Evolutionary conservation across 2,888 invertebrate species (phyloP).

Genomic region (Ormia ochracea): DNA sequence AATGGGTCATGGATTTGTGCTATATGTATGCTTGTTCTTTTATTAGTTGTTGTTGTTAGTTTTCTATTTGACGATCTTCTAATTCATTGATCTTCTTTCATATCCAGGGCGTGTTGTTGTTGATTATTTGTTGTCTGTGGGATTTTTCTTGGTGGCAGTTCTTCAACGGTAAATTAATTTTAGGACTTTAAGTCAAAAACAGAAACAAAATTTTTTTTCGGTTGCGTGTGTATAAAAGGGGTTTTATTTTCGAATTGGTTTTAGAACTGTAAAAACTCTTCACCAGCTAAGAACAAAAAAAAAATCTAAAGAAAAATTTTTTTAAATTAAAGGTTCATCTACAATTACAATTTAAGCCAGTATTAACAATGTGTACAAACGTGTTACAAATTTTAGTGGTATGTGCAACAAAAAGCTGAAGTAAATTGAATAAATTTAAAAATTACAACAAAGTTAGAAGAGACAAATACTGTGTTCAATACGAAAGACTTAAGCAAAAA

Average conservation of each 20-base stretch:
- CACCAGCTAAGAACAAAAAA: slow-evolving; percentile 41
- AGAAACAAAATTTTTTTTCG: not conserved
- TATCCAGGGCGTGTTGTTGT: not conserved
- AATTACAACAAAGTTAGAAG: not conserved
- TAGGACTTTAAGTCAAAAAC: slow-evolving; percentile 21
- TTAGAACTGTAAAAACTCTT: slow-evolving; percentile 48
- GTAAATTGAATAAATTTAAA: not conserved
- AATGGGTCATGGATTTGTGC: slow-evolving; percentile 41
- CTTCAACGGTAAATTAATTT: slow-evolving; percentile 53
- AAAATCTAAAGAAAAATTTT: not conserved
- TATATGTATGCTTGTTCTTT: slow-evolving; percentile 27
- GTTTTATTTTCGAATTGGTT: not conserved
- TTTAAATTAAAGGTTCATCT: not conserved
- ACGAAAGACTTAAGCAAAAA: slow-evolving; percentile 8
- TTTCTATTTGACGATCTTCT: slow-evolving; percentile 33
- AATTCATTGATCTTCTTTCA: slow-evolving; percentile 36
- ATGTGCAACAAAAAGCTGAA: slow-evolving; percentile 35
- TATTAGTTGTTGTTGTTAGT: slow-evolving; percentile 23
- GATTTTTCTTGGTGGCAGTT: slow-evolving; percentile 6
- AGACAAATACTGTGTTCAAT: not conserved
- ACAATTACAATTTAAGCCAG: not conserved
- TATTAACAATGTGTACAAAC: slow-evolving; percentile 34
- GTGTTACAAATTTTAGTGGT: slow-evolving; percentile 45
- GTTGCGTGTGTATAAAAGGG: slow-evolving; percentile 51
- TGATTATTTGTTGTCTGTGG: slow-evolving; percentile 10